Evolutionary conservation across 1,140 invertebrate genomes (phyloP).

Genomic region (Drosophila sp.): DNA sequence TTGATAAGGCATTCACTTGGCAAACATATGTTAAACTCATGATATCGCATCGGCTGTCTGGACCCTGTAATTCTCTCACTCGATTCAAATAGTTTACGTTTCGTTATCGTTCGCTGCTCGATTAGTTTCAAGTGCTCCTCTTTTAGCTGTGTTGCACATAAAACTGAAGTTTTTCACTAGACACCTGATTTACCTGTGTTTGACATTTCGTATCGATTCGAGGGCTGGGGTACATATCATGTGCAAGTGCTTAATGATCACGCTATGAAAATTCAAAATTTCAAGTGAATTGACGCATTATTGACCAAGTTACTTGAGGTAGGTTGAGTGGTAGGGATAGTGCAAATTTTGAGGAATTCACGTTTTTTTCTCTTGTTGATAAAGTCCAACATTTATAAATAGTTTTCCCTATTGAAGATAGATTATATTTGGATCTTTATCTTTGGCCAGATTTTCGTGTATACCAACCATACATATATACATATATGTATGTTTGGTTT

Average conservation of each 20-base stretch:
- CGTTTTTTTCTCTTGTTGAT: slow-evolving; percentile 8
- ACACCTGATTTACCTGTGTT: slow-evolving; percentile 5
- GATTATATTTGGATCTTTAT: not conserved
- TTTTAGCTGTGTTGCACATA: slow-evolving; percentile 22
- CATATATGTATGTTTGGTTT: slow-evolving; percentile 3
- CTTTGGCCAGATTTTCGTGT: too few species aligned
- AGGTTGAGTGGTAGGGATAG: slow-evolving; percentile 7
- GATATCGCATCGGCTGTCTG: slow-evolving; percentile 33
- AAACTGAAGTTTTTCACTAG: slow-evolving; percentile 7
- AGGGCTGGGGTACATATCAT: not conserved
- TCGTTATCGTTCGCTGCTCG: slow-evolving; percentile 27
- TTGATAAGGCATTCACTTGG: slow-evolving; percentile 49
- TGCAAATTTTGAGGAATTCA: slow-evolving; percentile 3
- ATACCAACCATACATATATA: not conserved
- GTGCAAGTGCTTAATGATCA: slow-evolving; percentile 24
- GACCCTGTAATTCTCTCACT: slow-evolving; percentile 30
- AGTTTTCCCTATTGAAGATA: not conserved
- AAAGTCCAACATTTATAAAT: slow-evolving; percentile 17
- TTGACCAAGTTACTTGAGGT: slow-evolving; percentile 32
- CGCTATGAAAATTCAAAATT: not conserved
- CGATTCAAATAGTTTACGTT: slow-evolving; percentile 27
- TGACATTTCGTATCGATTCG: not conserved
- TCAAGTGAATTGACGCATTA: slow-evolving; percentile 27
- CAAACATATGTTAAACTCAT: slow-evolving; percentile 38
- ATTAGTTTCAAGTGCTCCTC: slow-evolving; percentile 19